phyloP scores from a whole-genome alignment of 2,888 invertebrate genomes.

The Xanthia togata region DNA sequence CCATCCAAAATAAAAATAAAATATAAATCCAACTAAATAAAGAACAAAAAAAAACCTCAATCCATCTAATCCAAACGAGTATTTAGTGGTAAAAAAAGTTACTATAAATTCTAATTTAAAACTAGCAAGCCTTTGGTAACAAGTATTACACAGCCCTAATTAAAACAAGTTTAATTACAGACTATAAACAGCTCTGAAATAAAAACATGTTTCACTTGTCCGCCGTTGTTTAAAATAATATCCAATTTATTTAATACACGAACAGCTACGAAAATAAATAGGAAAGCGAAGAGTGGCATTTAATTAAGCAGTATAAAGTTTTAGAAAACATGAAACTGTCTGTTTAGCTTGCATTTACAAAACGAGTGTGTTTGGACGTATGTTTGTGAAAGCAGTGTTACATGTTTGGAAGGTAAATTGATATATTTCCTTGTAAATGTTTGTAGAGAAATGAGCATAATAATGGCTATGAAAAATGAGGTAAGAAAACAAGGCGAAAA shows the following conservation, averaged over 20 bases:
- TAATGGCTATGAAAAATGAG: neutral
- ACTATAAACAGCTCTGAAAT: conserved; percentile 24
- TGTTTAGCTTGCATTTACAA: conserved; percentile 41
- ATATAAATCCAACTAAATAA: too few species aligned
- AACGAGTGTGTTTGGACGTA: conserved; percentile 30
- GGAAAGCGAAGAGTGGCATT: conserved; percentile 78
- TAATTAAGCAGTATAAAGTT: conserved; percentile 74
- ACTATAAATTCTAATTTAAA: neutral
- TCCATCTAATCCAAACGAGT: too few species aligned
- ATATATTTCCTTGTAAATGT: neutral
- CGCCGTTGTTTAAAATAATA: conserved; percentile 70
- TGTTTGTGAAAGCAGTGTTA: conserved; percentile 19
- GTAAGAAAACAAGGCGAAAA: too few species aligned
- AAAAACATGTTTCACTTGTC: conserved; percentile 44
- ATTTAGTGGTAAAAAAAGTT: neutral
- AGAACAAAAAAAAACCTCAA: too few species aligned
- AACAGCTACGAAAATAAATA: conserved; percentile 65
- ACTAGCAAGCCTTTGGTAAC: neutral
- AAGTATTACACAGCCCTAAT: conserved; percentile 32
- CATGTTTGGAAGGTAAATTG: conserved; percentile 36
- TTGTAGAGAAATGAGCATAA: neutral
- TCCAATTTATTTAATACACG: conserved; percentile 80
- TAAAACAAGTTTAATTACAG: conserved; percentile 29
- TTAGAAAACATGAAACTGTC: conserved; percentile 66
- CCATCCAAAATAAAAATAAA: too few species aligned